Evolutionary conservation across 2,888 invertebrate genomes (phyloP), one percentile per base, ranked within the genome.

Genomic region (Chironomus tentans): DNA sequence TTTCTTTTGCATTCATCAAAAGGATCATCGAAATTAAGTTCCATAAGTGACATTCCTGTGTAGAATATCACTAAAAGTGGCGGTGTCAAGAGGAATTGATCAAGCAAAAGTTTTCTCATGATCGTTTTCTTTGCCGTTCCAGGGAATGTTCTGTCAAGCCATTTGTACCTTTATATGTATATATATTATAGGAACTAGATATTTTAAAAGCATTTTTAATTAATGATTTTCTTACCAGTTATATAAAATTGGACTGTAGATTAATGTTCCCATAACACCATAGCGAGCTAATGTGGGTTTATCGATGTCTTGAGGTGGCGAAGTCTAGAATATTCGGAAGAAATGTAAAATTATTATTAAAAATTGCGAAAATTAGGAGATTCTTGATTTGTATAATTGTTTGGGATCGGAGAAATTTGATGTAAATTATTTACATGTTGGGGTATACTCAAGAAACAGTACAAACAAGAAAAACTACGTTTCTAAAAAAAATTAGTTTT

Each of bases 51-150:
- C 88, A 93, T 89, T 72, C 88, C 93, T 93, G 83, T 86, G 81
- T 88, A 94, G 81, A 94, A 94, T 4, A 89, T 80, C 0, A 87
- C 87, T 15, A 93, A 82, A 65, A 94, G 82, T 22, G 88, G 85
- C 0, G 94, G 93, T 1, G 94, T 92, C 82, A 93, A 87, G 3
- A 92, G 77, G 80, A 92, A 89, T 83, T 94, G 94, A 82, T 94
- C 94, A 76, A 90, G 82, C 0, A 89, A 80, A 70, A 94, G 86
- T 84, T 94, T 94, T 77, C 87, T 88, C 0, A 87, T 80, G 28
- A 94, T 87, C 0, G 87, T 86, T 81, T 85, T 88, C 12, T 85
- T 82, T 0, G 90, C 82, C 0, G 87, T 91, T 1, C 93, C 94
- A 0, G 86, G 86, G 79, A 90, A 89, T 78, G 86, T 88, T 77